phyloP scores from a whole-genome alignment of 2,888 invertebrate species.

The Fragum sueziense region DNA sequence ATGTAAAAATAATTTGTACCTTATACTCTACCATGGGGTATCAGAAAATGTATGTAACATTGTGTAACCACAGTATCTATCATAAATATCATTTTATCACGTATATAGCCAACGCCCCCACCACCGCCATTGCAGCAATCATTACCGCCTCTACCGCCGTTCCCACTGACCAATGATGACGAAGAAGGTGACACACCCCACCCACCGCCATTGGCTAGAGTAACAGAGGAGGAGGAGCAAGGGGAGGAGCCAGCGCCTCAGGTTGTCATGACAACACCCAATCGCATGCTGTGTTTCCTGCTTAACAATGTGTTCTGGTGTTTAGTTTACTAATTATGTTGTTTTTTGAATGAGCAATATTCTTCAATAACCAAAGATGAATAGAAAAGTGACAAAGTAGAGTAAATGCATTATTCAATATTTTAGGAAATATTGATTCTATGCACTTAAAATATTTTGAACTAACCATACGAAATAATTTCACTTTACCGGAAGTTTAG shows the following conservation, averaged over 20 bases:
- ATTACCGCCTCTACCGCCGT: slow-evolving; percentile 4
- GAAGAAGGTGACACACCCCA: slow-evolving; percentile 17
- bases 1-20: no score
- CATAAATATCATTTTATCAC: no score
- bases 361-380: no score
- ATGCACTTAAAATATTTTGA: no score
- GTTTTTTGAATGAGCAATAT: no score
- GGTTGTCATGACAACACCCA: slow-evolving; percentile 24
- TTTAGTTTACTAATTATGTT: not conserved
- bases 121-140: not conserved
- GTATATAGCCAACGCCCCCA: not conserved
- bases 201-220: slow-evolving; percentile 5
- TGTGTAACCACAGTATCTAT: no score
- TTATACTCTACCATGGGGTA: no score
- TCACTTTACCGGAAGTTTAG: no score
- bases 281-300: slow-evolving; percentile 7
- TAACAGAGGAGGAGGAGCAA: slow-evolving; percentile 27
- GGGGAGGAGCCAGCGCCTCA: slow-evolving; percentile 15
- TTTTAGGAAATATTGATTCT: no score
- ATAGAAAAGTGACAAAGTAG: not conserved
- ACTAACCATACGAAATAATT: no score
- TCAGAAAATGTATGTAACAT: no score
- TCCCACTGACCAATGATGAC: not conserved
- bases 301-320: not conserved
- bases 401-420: not conserved